These are phyloP conservation scores for Drosophila prolongata DNA, from an alignment of 2,888 invertebrate genomes.

Conservation along the genomic window DNA sequence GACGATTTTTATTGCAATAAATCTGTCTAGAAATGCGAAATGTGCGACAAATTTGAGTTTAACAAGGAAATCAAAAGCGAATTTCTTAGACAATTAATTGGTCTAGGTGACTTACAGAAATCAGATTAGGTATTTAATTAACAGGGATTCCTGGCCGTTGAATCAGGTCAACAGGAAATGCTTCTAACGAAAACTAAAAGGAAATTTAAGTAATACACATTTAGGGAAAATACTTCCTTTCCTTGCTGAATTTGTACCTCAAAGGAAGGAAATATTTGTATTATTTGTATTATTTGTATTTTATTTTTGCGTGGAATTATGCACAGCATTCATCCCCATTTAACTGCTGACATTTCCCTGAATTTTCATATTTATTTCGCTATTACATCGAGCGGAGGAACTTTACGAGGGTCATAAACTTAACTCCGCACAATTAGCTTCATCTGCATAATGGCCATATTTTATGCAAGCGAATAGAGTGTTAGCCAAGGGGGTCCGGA, in stretches of 20 bases:
- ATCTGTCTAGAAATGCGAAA: constrained; percentile 15
- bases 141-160: too few relatives aligned
- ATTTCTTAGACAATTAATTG: constrained; percentile 2
- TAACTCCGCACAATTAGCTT: constrained; percentile 46
- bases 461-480: constrained; percentile 27
- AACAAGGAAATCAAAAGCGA: constrained; percentile 2
- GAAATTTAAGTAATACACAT: neutral
- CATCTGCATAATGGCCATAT: constrained; percentile 41
- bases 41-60: constrained; percentile 12
- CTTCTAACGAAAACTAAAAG: neutral
- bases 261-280: constrained; percentile 9
- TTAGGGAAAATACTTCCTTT: too few relatives aligned
- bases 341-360: constrained; percentile 7
- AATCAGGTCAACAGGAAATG: too few relatives aligned
- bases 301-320: neutral
- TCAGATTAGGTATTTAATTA: neutral
- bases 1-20: constrained; percentile 4
- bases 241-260: too few relatives aligned
- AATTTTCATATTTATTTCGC: constrained; percentile 14
- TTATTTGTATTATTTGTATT: neutral
- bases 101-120: neutral
- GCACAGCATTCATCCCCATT: neutral
- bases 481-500: neutral
- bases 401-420: constrained; percentile 36
- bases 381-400: neutral